A percentile compares a stretch with the other conserved stretches of the same genome.
phyloP scores from a whole-genome alignment of 2,888 invertebrate genomes.

The Strigamia maritima region DNA sequence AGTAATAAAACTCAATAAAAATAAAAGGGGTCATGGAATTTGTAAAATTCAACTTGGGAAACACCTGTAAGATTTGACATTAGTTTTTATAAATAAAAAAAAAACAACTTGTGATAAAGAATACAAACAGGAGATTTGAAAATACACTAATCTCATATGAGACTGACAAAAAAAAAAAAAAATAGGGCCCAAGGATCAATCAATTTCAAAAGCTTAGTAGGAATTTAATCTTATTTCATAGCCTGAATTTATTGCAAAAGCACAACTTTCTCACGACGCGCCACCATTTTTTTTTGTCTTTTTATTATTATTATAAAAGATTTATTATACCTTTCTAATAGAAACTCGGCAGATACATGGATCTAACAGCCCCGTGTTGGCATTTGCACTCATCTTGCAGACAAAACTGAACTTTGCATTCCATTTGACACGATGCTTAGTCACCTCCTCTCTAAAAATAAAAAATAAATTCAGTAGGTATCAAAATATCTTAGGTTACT shows the following conservation, averaged over 20 bases:
- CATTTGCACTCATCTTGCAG: constrained; percentile 96
- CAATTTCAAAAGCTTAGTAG: neutral
- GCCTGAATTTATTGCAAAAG: neutral
- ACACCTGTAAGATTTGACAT: too few relatives aligned
- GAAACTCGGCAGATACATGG: constrained; percentile 90
- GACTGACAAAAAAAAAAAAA: neutral
- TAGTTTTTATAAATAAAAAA: neutral
- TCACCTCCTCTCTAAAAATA: constrained; percentile 80
- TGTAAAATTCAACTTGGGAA: too few relatives aligned
- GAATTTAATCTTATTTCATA: constrained; percentile 1
- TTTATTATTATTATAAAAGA: too few relatives aligned
- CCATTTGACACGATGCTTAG: constrained; percentile 91
- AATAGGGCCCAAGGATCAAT: neutral
- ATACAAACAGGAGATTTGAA: neutral
- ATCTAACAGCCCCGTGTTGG: constrained; percentile 89
- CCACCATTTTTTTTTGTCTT: too few relatives aligned
- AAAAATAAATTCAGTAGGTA: constrained; percentile 40
- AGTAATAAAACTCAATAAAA: too few relatives aligned
- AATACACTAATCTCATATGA: neutral
- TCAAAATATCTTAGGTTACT: too few relatives aligned
- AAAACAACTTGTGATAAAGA: neutral
- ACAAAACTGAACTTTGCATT: constrained; percentile 83
- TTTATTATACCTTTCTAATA: constrained; percentile 73
- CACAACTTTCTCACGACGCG: constrained; percentile 2
- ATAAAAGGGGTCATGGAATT: too few relatives aligned